Base-by-base conservation (phyloP, 2,888 invertebrate species). In the Leptopterna dolabrata region DNA sequence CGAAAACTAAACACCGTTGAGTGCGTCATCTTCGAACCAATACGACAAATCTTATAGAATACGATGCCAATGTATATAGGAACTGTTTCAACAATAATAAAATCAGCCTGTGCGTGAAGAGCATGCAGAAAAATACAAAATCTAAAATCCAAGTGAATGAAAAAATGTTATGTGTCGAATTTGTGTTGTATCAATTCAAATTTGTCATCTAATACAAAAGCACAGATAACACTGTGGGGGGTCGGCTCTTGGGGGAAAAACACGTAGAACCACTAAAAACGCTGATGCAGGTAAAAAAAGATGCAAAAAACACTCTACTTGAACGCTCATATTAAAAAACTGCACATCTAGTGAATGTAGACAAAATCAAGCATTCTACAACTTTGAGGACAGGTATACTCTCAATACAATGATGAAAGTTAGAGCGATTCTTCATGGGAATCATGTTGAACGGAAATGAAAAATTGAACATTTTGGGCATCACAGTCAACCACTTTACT, bases 261-360 rank as follows among this genome's bases (percentile, higher is more conserved):
- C 63, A 63, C 63, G 63, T 63, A 27, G 63, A 63, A 63, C 63
- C 63, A 73, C 73, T 73, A 36, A 41, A 73, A 30, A 73, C 41
- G 73, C 36, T n/a, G 29, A 73, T 73, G 73, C 73, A 73, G 41
- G 41, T 36, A 19, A 29, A 70, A 70, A 36, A 30, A 30, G 73
- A 73, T 73, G 73, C 73, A 73, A 73, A 36, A 30, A 73, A 30
- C 41, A 73, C 73, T 30, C 41, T 73, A 73, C 73, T 73, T 19
- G 63, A 63, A 63, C 63, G 63, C 63, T 63, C 24, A 63, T 19
- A 7, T 24, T 24, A 11, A 36, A 73, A 73, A 73, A 73, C 36
- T 6, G 73, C 73, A 73, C 73, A 73, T 73, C 73, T 36, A 73
- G 41, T 73, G 73, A 73, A 41, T 27, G 63, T 63, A 63, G 16